These are phyloP conservation scores for Platysternon megacephalum DNA, from an alignment of 2,113 vertebrate species.

Conservation along the genomic window DNA sequence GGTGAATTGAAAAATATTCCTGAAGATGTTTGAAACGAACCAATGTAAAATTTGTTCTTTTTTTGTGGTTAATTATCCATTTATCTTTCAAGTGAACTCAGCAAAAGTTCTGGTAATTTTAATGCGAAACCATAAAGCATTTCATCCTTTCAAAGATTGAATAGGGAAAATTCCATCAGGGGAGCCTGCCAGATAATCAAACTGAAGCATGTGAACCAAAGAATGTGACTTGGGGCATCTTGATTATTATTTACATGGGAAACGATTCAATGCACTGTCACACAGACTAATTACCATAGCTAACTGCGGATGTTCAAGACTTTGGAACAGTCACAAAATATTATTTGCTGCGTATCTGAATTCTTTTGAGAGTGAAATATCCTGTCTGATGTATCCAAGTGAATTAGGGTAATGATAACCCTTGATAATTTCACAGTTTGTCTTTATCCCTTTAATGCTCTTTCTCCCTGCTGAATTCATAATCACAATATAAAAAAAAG, in stretches of 20 bases:
- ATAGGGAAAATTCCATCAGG: not conserved
- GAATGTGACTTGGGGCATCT: not conserved
- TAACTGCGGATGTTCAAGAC: not conserved
- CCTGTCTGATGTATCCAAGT: not conserved
- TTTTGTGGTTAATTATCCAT: not conserved
- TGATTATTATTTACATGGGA: not conserved
- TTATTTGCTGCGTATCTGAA: slow-evolving; percentile 24
- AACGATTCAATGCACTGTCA: not conserved
- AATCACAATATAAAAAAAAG: not conserved
- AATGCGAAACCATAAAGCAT: not conserved
- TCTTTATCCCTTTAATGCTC: not conserved
- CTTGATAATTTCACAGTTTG: slow-evolving; percentile 22
- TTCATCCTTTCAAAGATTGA: not conserved
- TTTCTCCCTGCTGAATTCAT: not conserved
- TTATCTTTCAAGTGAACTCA: slow-evolving; percentile 2
- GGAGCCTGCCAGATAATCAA: not conserved
- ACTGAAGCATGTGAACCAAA: not conserved
- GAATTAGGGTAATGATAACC: not conserved
- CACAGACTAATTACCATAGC: slow-evolving; percentile 6
- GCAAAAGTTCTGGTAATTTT: not conserved
- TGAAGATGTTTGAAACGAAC: not conserved
- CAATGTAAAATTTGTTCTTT: not conserved
- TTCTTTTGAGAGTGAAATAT: slow-evolving; percentile 29
- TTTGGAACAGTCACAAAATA: slow-evolving; percentile 7
- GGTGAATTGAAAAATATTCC: no score